Base-by-base conservation (phyloP, 1,140 invertebrate genomes). In the Telenomus remus region DNA sequence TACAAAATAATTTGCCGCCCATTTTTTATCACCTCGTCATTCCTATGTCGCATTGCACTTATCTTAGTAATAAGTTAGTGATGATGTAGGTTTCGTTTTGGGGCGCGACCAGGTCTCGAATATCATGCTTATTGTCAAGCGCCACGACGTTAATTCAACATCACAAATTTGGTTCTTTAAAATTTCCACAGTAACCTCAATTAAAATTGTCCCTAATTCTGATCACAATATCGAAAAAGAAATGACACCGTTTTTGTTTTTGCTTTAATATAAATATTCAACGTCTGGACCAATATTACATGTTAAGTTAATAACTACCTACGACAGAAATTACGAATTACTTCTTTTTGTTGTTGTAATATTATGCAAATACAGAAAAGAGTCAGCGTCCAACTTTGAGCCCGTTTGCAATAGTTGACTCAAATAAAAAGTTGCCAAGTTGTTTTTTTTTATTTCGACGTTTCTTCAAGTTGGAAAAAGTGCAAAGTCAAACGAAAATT, bases 241-340 rank as follows among this genome's bases (percentile, higher is more conserved):
- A 48, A 64, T 64, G n/a, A 69, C 44, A 59, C 15, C 19, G n/a
- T 57, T 15, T 56, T 61, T 27, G 19, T 27, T 27, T 27, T 27
- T 27, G 19, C 6, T 27, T 27, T 27, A 27, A 39, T 39, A 66
- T 59, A 64, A 76, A 71, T 71, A 68, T 72, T 72, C 14, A 59
- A 78, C 57, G 37, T 43, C 50, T 64, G 50, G 53, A 63, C 53
- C 69, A 66, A 65, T 73, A 49, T 78, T 64, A 65, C 64, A 73
- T 78, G 69, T 70, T 53, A 79, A 77, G 73, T 75, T 77, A 50
- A 70, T 68, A 59, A 75, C 63, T 72, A 78, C 19, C 73, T 81
- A 81, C 55, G 69, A 81, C 53, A 57, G 74, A 69, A 78, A 64
- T 72, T 71, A 47, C 56, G 61, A 27, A 64, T 57, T 56, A 13